A percentile compares a stretch with the other conserved stretches of the same genome.
Conservation (phyloP, 1,140 invertebrate species). For the silkworm (Bombyx mori) region DNA sequence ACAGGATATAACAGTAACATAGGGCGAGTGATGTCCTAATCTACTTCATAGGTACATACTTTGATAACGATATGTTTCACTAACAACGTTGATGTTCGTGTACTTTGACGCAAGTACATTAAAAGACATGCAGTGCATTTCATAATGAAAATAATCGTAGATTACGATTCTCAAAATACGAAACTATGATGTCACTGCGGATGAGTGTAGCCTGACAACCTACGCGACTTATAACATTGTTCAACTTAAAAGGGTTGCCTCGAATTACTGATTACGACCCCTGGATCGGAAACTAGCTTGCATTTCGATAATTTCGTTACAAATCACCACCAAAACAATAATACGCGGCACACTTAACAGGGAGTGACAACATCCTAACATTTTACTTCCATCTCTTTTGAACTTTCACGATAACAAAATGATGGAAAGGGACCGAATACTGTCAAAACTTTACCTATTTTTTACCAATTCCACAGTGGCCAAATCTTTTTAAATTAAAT, state of each 20-base stretch:
- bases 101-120: not conserved
- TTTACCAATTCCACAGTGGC: too few relatives aligned
- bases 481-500: too few relatives aligned
- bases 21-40: not conserved
- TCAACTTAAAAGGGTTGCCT: conserved; percentile 25
- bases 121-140: not conserved
- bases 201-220: conserved; percentile 21
- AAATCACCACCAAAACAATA: conserved; percentile 59
- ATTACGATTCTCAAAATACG: conserved; percentile 35
- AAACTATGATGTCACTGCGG: conserved; percentile 44
- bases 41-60: not conserved
- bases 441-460: conserved; percentile 52
- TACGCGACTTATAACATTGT: conserved; percentile 48
- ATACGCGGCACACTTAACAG: conserved; percentile 55
- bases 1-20: too few relatives aligned
- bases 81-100: not conserved
- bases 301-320: conserved; percentile 50
- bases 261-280: conserved; percentile 29
- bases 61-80: not conserved
- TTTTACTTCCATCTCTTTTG: conserved; percentile 31
- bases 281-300: conserved; percentile 23
- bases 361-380: conserved; percentile 38
- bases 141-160: not conserved
- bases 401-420: conserved; percentile 24
- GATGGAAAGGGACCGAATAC: conserved; percentile 27